Conservation (phyloP, 2,888 invertebrate genomes). For the Cyclophora albipunctata region DNA sequence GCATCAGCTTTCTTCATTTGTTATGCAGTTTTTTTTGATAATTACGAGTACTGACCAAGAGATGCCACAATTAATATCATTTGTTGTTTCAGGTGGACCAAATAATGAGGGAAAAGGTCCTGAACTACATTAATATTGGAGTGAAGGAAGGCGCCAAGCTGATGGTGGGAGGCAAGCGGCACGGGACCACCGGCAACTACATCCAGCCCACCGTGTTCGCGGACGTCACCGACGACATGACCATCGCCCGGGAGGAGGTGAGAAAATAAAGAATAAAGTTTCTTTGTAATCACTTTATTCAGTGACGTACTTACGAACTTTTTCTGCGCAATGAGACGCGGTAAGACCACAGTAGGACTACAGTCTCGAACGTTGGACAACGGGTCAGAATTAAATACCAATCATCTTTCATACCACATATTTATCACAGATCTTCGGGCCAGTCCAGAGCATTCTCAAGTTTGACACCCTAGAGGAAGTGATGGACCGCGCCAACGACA, state of each 20-base stretch:
- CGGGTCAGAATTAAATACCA: too few relatives aligned
- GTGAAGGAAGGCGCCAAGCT: constrained; percentile 87
- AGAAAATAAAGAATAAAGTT: not conserved
- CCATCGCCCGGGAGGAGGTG: constrained; percentile 85
- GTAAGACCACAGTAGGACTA: too few relatives aligned
- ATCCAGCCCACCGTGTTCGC: constrained; percentile 86
- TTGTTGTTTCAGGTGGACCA: constrained; percentile 75
- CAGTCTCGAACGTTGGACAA: too few relatives aligned
- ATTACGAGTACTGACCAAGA: too few relatives aligned
- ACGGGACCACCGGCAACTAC: constrained; percentile 82
- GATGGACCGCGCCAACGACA: constrained; percentile 86
- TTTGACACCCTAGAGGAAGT: constrained; percentile 87
- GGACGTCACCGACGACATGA: constrained; percentile 83
- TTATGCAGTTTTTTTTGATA: too few relatives aligned
- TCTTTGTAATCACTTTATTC: too few relatives aligned
- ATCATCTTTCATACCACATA: not conserved
- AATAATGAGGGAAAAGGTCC: constrained; percentile 82
- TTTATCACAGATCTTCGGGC: constrained; percentile 86
- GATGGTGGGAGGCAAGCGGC: constrained; percentile 79
- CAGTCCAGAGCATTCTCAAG: constrained; percentile 89
- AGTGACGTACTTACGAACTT: too few relatives aligned
- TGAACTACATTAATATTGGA: constrained; percentile 84
- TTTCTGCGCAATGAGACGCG: too few relatives aligned
- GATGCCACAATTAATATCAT: not conserved
- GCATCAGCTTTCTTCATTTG: too few relatives aligned